A percentile compares a stretch with the other conserved stretches of the same genome.
phyloP scores from a whole-genome alignment of 2,888 invertebrate species.

The Ophion ellenae region DNA sequence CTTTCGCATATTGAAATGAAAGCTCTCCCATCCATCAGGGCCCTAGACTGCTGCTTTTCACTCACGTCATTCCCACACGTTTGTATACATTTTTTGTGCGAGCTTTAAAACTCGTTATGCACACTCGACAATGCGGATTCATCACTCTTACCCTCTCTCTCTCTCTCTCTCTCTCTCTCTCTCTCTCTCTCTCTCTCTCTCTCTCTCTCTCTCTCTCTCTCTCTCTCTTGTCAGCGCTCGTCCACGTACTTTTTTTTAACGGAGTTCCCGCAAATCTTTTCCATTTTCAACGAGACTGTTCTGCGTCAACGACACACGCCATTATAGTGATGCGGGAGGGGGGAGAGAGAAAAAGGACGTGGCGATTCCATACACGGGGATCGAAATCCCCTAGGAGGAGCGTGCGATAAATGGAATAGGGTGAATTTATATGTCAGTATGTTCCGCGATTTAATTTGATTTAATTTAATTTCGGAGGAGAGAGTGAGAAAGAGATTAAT shows the following conservation, averaged over 20 bases:
- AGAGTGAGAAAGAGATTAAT: neutral
- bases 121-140: conserved; percentile 41
- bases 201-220: neutral
- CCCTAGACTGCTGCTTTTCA: conserved; percentile 43
- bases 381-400: neutral
- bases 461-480: neutral
- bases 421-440: neutral
- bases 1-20: conserved; percentile 26
- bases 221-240: conserved; percentile 19
- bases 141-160: conserved; percentile 17
- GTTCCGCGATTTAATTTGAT: neutral
- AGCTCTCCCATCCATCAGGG: conserved; percentile 30
- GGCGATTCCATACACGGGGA: neutral
- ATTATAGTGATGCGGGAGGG: conserved; percentile 7
- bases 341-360: neutral
- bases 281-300: conserved; percentile 36
- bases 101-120: conserved; percentile 32
- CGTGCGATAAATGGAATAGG: neutral
- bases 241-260: conserved; percentile 13
- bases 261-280: conserved; percentile 26
- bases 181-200: conserved; percentile 4
- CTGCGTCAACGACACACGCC: conserved; percentile 24
- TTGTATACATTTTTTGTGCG: conserved; percentile 34
- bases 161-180: neutral
- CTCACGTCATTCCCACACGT: conserved; percentile 45